Base-by-base conservation (phyloP, 2,888 invertebrate species). In the Drosophila subsilvestris region DNA sequence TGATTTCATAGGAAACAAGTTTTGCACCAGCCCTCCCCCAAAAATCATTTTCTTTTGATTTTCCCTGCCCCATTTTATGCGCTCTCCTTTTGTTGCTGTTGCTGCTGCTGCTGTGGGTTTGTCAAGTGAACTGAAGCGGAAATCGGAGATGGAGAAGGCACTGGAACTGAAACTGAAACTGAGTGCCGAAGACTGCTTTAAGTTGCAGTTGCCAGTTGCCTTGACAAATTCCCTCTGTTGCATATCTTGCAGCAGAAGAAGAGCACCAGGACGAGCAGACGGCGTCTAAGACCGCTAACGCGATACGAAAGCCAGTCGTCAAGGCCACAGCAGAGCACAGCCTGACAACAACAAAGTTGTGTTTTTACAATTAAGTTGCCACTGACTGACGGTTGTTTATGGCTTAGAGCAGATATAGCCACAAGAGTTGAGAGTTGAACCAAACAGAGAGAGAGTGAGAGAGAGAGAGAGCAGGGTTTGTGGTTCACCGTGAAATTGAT, bases 401-500 rank as follows among this genome's bases (percentile, higher is more conserved):
- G 54, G 58, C 53, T 54, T 18, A 44, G 37, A 42, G 29, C 48
- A 37, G 63, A 27, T 37, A 49, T 49, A 42, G 37, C 32, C 20
- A n/a, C 48, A 27, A 37, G 14, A 37, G 37, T 37, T 37, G 37
- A 27, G 22, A 43, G 42, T 44, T 22, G 14, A n/a, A n/a, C n/a
- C n/a, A n/a, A n/a, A n/a, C n/a, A n/a, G n/a, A n/a, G n/a, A n/a
- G n/a, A 17, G 14, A 18, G 14, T 10, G 29, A 54, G 17, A 7
- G 49, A 6, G 37, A 37, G 37, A 9, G 44, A 7, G 37, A 14
- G 5, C 8, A 37, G 7, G 43, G 44, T 17, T 20, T 37, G 37
- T 18, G 27, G 47, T 54, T 53, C 63, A 55, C 76, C 82, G 78
- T 83, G 84, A 83, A 83, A 83, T 83, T 83, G 87, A 83, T 86